Evolutionary conservation across 2,113 vertebrate species (phyloP).

Genomic region (Ptyas mucosa): DNA sequence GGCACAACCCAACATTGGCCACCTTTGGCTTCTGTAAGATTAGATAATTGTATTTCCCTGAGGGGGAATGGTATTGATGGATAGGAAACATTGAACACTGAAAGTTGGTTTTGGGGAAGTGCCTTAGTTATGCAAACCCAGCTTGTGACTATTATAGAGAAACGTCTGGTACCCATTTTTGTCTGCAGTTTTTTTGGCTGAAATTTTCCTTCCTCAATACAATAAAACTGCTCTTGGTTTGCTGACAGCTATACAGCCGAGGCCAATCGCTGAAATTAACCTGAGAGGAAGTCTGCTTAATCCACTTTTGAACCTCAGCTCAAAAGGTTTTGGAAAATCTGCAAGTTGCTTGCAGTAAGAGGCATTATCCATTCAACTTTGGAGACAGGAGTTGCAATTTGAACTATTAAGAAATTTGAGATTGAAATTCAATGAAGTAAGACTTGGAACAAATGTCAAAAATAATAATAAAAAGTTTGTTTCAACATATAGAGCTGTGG

Average conservation of each 20-base stretch:
- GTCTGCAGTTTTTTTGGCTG: background rate
- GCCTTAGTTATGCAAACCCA: background rate
- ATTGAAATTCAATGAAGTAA: background rate
- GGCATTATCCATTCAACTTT: background rate
- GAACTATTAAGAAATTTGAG: background rate
- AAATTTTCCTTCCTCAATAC: background rate
- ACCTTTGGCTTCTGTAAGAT: background rate
- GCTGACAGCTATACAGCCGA: background rate
- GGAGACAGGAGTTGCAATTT: background rate
- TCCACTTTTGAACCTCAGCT: background rate
- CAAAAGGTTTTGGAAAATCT: background rate
- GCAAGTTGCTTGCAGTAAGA: background rate
- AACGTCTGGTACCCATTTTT: background rate
- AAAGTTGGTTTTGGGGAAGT: background rate
- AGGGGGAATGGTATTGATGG: background rate
- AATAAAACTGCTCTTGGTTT: background rate
- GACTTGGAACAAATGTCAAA: background rate
- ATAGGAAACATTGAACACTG: background rate
- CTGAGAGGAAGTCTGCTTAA: background rate
- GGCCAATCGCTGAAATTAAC: background rate
- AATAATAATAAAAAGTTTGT: too few species aligned
- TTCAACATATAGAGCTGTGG: too few species aligned
- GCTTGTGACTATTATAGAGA: background rate
- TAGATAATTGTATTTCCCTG: background rate
- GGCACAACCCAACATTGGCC: fast-evolving